Percentiles rank a stretch among this genome's conserved stretches.
These are phyloP conservation scores for Varecia variegata DNA, from an alignment of 2,797 vertebrate genomes.

Conservation along the genomic window DNA sequence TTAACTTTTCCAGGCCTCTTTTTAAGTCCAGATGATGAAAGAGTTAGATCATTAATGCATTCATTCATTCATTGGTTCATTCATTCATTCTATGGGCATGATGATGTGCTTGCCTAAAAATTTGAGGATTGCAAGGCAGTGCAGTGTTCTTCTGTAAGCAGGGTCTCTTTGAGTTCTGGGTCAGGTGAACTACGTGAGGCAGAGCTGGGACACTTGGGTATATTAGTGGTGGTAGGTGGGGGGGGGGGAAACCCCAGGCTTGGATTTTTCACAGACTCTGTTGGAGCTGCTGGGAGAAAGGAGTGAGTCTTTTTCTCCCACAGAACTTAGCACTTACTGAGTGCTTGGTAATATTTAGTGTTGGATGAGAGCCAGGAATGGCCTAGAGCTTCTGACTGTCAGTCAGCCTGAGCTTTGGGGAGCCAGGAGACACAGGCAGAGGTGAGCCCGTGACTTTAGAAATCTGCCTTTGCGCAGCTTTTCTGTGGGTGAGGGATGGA, in stretches of 20 bases:
- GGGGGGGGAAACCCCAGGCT: not conserved
- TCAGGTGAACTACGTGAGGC: not conserved
- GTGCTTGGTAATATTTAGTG: not conserved
- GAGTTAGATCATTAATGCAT: constrained; percentile 12
- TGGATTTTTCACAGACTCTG: not conserved
- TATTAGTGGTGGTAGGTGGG: not conserved
- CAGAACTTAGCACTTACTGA: not conserved
- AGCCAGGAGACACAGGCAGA: not conserved
- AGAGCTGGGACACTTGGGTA: not conserved
- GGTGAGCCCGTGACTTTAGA: not conserved
- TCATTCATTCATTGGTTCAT: not conserved
- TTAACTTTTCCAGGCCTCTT: not conserved
- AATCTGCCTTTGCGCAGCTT: not conserved
- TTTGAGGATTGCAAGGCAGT: not conserved
- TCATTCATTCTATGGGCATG: not conserved
- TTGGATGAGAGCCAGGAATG: not conserved
- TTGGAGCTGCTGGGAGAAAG: not conserved
- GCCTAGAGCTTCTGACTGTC: not conserved
- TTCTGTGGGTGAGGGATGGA: not conserved
- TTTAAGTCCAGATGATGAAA: not conserved
- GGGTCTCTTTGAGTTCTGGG: not conserved
- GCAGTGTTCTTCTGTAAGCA: not conserved
- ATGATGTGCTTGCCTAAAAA: not conserved
- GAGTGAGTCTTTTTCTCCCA: not conserved
- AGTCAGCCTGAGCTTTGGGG: not conserved